Percentiles rank a stretch among this genome's conserved stretches.
Evolutionary conservation across 2,888 invertebrate species (phyloP).

Genomic region (Eutolmus rufibarbis): DNA sequence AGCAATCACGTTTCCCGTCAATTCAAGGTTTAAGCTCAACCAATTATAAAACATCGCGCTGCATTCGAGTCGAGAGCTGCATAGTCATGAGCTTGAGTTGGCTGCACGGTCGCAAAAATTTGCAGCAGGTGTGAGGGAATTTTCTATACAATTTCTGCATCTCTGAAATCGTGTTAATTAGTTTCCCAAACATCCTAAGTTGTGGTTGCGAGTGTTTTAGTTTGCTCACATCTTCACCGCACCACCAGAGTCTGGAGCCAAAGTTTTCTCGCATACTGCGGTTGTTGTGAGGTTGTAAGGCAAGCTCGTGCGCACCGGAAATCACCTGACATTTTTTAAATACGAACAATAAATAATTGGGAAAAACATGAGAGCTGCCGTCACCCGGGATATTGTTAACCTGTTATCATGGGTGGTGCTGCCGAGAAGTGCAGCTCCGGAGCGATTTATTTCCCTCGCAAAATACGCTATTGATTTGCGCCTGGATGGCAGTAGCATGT

Average conservation of each 20-base stretch:
- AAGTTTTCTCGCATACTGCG: neutral
- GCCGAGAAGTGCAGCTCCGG: neutral
- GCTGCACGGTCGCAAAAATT: neutral
- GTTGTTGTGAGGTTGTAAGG: neutral
- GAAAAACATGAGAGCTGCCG: neutral
- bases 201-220: constrained; percentile 5
- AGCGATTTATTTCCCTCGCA: constrained; percentile 25
- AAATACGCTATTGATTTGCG: neutral
- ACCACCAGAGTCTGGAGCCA: neutral
- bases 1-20: neutral
- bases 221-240: neutral
- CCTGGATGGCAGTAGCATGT: neutral
- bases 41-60: neutral
- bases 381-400: constrained; percentile 22
- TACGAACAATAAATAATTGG: constrained; percentile 28
- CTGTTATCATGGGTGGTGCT: neutral
- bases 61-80: neutral
- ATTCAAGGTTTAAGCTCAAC: neutral
- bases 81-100: neutral
- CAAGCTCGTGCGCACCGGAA: neutral
- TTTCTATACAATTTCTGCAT: constrained; percentile 12
- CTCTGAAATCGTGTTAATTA: constrained; percentile 12
- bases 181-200: constrained; percentile 4
- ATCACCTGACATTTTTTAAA: constrained; percentile 25
- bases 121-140: neutral